Evolutionary conservation across 2,797 vertebrate genomes (phyloP).

Genomic region (Lithobates pipiens): DNA sequence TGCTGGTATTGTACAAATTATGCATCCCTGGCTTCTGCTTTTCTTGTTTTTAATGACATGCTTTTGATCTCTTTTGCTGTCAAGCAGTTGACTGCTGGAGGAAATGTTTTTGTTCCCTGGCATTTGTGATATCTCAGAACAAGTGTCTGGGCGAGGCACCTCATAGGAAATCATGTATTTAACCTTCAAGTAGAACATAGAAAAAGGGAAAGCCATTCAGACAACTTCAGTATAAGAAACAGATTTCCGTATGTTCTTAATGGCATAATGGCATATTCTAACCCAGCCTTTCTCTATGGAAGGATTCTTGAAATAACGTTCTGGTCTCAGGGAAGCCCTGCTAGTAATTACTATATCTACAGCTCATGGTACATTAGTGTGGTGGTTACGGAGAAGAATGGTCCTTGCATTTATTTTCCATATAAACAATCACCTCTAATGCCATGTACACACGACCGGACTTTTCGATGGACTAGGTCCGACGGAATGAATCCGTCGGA

Average conservation of each 20-base stretch:
- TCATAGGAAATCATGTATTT: not conserved
- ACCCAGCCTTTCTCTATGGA: no score
- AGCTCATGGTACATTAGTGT: no score
- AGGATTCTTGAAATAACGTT: no score
- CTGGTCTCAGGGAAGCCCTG: no score
- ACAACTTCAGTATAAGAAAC: not conserved
- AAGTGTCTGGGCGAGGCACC: not conserved
- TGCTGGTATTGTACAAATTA: not conserved
- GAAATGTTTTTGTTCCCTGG: slow-evolving; percentile 5
- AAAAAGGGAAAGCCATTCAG: not conserved
- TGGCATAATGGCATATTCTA: not conserved
- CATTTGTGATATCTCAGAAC: not conserved
- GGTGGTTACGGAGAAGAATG: no score
- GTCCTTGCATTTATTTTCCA: no score
- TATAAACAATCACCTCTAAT: no score
- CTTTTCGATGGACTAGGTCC: no score
- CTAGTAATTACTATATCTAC: no score
- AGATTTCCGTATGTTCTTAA: not conserved
- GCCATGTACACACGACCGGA: no score
- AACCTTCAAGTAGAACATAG: not conserved
- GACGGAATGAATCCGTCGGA: no score
- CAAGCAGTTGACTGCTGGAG: not conserved
- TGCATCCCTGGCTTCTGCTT: not conserved
- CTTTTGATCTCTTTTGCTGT: not conserved
- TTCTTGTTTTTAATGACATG: not conserved